Conservation (phyloP, 2,113 vertebrate genomes). For the Peromyscus californicus region DNA sequence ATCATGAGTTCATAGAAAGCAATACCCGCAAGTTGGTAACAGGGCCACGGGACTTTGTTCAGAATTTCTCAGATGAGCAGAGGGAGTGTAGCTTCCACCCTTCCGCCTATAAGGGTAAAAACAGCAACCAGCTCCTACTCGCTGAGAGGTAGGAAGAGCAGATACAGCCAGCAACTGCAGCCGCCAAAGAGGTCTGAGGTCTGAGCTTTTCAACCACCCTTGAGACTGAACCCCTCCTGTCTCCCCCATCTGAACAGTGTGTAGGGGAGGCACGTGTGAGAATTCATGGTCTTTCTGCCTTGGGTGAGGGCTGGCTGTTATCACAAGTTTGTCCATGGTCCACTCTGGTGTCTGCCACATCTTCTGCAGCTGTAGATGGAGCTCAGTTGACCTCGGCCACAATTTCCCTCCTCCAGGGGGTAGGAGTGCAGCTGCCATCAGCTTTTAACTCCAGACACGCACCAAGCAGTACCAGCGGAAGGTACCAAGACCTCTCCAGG, state of each 20-base stretch:
- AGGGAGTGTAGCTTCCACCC: not conserved
- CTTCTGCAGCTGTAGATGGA: not conserved
- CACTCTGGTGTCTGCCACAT: not conserved
- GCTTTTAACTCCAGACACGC: not conserved
- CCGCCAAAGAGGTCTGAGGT: not conserved
- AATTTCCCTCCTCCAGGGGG: not conserved
- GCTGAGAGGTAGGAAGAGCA: not conserved
- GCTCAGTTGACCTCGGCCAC: not conserved
- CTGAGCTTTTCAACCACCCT: not conserved
- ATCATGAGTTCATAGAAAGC: constrained; percentile 18
- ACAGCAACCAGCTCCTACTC: not conserved
- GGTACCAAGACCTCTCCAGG: not conserved
- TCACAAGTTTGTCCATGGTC: not conserved
- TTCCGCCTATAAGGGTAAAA: not conserved
- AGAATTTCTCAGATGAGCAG: not conserved
- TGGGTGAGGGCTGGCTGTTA: not conserved
- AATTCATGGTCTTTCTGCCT: not conserved
- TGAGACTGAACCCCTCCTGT: not conserved
- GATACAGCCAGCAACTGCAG: not conserved
- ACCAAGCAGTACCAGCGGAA: not conserved
- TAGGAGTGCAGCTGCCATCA: not conserved
- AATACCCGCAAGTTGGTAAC: not conserved
- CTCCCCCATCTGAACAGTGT: not conserved
- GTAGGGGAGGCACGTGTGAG: not conserved
- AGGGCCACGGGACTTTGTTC: not conserved